Conservation (phyloP, 2,797 vertebrate species). For the Rhabdophis nuchalis region DNA sequence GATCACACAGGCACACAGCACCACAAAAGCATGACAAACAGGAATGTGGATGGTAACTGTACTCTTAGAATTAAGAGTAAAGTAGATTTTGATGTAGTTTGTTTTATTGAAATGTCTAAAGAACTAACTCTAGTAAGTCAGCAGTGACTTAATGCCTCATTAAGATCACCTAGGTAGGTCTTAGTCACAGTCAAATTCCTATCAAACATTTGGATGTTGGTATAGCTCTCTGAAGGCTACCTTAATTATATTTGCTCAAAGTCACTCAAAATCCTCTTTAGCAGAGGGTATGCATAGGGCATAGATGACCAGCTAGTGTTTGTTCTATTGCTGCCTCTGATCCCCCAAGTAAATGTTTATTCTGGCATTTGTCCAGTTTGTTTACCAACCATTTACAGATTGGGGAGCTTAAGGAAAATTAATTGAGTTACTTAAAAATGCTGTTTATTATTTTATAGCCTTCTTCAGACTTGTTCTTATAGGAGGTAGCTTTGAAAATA, state of each 20-base stretch:
- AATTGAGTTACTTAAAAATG: conserved; percentile 61
- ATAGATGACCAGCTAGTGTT: conserved; percentile 58
- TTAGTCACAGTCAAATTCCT: conserved; percentile 1
- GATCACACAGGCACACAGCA: neutral
- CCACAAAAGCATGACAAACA: neutral
- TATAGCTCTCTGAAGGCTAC: neutral
- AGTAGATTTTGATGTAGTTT: neutral
- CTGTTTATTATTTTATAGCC: conserved; percentile 61
- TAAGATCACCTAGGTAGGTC: neutral
- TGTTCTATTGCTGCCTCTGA: conserved; percentile 59
- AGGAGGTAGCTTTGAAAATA: conserved; percentile 55
- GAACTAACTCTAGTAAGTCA: neutral
- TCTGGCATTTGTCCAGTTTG: conserved; percentile 68
- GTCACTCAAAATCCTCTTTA: conserved; percentile 48
- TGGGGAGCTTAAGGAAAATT: conserved; percentile 48
- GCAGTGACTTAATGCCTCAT: neutral
- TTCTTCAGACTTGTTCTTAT: conserved; percentile 44
- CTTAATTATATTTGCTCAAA: conserved; percentile 38
- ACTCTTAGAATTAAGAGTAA: neutral
- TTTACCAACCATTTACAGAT: conserved; percentile 70
- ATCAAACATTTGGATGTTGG: neutral
- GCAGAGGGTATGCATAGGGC: neutral
- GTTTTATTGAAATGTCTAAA: neutral
- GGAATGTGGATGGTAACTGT: neutral
- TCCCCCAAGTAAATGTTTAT: conserved; percentile 74